Percentiles rank a stretch among this genome's conserved stretches.
Evolutionary conservation across 2,888 invertebrate species (phyloP).

Genomic region (Nasonia oneida): DNA sequence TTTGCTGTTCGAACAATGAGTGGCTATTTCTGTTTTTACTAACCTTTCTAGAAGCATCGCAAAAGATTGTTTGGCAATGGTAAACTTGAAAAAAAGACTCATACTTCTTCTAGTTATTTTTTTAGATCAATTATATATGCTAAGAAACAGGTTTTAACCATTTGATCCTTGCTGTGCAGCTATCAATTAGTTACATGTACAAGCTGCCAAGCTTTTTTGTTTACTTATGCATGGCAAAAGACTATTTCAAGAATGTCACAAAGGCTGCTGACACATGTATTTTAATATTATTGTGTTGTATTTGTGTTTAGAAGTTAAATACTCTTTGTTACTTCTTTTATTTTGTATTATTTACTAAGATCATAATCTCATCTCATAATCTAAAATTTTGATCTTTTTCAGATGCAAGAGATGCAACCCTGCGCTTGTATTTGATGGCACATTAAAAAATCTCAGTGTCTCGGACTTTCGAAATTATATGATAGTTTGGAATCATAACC

Average conservation of each 20-base stretch:
- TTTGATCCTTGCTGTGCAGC: neutral
- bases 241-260: neutral
- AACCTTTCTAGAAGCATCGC: neutral
- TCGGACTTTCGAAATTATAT: conserved; percentile 11
- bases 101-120: neutral
- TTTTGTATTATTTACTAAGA: neutral
- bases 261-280: neutral
- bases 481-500: conserved; percentile 45
- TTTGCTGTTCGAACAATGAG: neutral
- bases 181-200: neutral
- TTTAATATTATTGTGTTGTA: neutral
- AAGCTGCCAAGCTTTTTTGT: neutral
- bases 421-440: conserved; percentile 42
- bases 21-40: conserved; percentile 4
- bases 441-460: conserved; percentile 14
- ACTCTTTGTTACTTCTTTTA: neutral
- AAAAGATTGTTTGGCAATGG: neutral
- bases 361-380: neutral
- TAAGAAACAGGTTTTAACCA: neutral
- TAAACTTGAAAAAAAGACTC: neutral
- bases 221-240: neutral
- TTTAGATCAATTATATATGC: neutral
- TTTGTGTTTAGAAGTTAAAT: neutral
- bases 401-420: conserved; percentile 48
- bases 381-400: conserved; percentile 18